phyloP scores from a whole-genome alignment of 2,888 invertebrate species.

The Lithodes maja region DNA sequence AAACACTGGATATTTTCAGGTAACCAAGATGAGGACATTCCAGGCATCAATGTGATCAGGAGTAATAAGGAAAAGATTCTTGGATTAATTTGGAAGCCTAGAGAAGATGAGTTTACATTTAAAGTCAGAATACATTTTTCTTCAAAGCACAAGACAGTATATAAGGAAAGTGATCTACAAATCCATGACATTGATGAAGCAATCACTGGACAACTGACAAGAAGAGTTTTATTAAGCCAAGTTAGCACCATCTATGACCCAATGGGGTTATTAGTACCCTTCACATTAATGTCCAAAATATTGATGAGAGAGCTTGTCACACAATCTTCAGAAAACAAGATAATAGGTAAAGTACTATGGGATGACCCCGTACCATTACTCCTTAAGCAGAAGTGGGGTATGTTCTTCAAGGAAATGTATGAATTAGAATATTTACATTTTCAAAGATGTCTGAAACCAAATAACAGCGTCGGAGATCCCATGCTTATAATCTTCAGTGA shows the following conservation, averaged over 20 bases:
- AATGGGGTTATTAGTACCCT: neutral
- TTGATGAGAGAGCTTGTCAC: constrained; percentile 18
- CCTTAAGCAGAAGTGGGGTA: neutral
- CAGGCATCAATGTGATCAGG: neutral
- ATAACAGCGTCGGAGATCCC: neutral
- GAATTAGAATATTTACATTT: constrained; percentile 11
- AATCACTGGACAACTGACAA: neutral
- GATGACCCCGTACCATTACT: neutral
- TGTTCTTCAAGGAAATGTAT: constrained; percentile 13
- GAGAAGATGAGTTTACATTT: neutral
- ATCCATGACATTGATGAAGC: neutral
- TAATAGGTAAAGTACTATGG: neutral
- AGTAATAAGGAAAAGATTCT: constrained; percentile 20
- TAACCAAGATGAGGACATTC: neutral
- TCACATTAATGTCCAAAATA: constrained; percentile 2
- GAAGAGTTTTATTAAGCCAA: neutral
- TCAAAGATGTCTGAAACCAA: constrained; percentile 15
- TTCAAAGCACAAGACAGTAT: neutral
- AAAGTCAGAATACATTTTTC: constrained; percentile 10
- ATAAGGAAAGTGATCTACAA: too few relatives aligned
- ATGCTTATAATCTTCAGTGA: constrained; percentile 16
- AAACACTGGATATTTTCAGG: constrained; percentile 36
- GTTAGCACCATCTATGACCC: constrained; percentile 27
- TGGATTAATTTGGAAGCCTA: constrained; percentile 27
- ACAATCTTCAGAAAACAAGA: neutral